Conservation (phyloP, 2,113 vertebrate species). For the Illadopsis cleaveri region DNA sequence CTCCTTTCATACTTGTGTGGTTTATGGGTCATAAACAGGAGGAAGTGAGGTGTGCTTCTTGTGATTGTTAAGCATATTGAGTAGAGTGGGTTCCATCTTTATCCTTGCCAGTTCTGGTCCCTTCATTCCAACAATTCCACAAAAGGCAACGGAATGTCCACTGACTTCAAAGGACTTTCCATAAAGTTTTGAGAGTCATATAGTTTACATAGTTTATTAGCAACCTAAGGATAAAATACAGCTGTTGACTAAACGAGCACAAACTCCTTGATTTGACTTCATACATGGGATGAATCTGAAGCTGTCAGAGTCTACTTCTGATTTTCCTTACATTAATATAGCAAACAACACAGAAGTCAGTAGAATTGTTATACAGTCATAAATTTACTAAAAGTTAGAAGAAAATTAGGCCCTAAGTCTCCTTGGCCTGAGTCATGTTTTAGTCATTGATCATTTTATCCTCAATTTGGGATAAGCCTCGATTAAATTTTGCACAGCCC, state of each 20-base stretch:
- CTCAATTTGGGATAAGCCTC: constrained; percentile 36
- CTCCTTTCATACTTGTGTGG: background rate
- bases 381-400: constrained; percentile 9
- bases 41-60: background rate
- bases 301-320: background rate
- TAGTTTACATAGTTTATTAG: background rate
- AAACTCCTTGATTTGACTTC: background rate
- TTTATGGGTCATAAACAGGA: background rate
- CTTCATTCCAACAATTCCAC: background rate
- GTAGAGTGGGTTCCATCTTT: background rate
- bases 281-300: background rate
- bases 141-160: background rate
- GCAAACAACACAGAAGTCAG: background rate
- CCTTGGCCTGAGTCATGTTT: constrained; percentile 49
- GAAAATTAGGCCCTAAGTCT: constrained; percentile 30
- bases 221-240: background rate
- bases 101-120: background rate
- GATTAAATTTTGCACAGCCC: constrained; percentile 29
- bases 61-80: background rate
- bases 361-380: background rate
- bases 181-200: background rate
- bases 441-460: constrained; percentile 59
- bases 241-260: background rate
- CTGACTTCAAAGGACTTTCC: background rate
- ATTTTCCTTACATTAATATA: background rate